Conservation (phyloP, 2,888 invertebrate species). For the Periphyllus acericola region DNA sequence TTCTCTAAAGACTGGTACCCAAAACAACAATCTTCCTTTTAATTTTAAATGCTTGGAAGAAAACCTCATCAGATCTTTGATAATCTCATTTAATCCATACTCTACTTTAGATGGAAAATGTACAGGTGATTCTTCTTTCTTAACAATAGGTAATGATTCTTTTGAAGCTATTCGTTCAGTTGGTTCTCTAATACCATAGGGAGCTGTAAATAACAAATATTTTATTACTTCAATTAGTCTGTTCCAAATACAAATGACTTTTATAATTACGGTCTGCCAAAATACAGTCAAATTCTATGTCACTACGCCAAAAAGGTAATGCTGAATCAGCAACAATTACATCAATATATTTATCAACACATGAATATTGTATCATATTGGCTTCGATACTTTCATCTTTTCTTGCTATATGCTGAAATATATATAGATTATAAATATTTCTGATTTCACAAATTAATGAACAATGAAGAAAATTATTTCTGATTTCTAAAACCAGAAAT, state of each 20-base stretch:
- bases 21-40: slow-evolving; percentile 88
- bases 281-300: slow-evolving; percentile 85
- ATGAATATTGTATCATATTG: slow-evolving; percentile 90
- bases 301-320: slow-evolving; percentile 78
- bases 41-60: slow-evolving; percentile 80
- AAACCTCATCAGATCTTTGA: slow-evolving; percentile 85
- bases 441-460: not conserved
- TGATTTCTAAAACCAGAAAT: no score
- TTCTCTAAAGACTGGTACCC: slow-evolving; percentile 88
- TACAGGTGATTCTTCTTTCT: slow-evolving; percentile 72
- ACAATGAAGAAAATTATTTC: not conserved
- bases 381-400: slow-evolving; percentile 85
- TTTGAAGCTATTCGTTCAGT: slow-evolving; percentile 82
- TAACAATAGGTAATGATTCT: slow-evolving; percentile 73
- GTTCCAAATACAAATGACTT: not conserved
- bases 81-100: slow-evolving; percentile 85
- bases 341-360: slow-evolving; percentile 81
- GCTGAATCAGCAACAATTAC: slow-evolving; percentile 93
- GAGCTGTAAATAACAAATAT: slow-evolving; percentile 75
- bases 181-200: slow-evolving; percentile 96
- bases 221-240: slow-evolving; percentile 5
- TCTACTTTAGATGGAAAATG: slow-evolving; percentile 79
- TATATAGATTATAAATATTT: not conserved
- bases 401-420: slow-evolving; percentile 65
- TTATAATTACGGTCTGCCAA: slow-evolving; percentile 91